phyloP scores from a whole-genome alignment of 2,888 invertebrate species.

The Pristionchus mayeri region DNA sequence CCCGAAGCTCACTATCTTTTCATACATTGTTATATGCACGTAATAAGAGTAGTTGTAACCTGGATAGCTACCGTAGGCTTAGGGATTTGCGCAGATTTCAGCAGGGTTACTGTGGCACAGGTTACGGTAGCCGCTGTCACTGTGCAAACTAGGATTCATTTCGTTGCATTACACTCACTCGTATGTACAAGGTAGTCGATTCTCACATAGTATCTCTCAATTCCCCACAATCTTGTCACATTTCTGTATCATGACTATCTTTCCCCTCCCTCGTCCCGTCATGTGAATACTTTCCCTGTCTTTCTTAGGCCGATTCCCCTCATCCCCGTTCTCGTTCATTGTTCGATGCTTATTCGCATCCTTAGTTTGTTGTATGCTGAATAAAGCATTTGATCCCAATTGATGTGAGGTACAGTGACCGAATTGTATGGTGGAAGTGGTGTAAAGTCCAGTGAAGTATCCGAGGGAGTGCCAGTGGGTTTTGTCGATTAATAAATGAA shows the following conservation, averaged over 20 bases:
- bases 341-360: constrained; percentile 6
- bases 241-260: constrained; percentile 27
- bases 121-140: too few relatives aligned
- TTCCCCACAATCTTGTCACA: neutral
- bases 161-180: constrained; percentile 18
- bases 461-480: too few relatives aligned
- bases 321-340: constrained; percentile 27
- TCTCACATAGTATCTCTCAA: constrained; percentile 33
- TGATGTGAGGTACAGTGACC: too few relatives aligned
- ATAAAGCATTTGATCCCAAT: neutral
- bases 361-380: constrained; percentile 20
- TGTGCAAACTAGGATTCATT: constrained; percentile 13
- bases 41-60: constrained; percentile 24
- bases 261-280: neutral
- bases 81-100: too few relatives aligned
- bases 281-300: constrained; percentile 27
- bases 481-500: too few relatives aligned
- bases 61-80: neutral
- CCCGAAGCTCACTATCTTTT: neutral
- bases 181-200: constrained; percentile 9
- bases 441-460: too few relatives aligned
- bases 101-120: too few relatives aligned
- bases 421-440: too few relatives aligned
- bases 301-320: neutral
- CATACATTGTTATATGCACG: constrained; percentile 48